Base-by-base conservation (phyloP, 2,888 invertebrate genomes). In the Dioctria rufipes region DNA sequence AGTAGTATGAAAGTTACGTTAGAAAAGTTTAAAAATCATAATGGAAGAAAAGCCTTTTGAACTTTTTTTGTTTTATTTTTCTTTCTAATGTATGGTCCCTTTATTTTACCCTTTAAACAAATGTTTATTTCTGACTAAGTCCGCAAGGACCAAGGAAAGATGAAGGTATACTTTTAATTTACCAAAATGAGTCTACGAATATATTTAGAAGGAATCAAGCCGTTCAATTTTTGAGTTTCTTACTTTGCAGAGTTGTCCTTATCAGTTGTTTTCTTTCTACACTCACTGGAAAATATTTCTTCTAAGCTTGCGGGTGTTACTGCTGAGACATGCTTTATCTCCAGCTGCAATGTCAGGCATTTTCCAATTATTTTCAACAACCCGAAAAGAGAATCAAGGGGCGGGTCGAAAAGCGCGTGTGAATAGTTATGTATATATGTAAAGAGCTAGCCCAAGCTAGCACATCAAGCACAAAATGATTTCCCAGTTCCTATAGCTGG, bases 241-340 rank as follows among this genome's bases (percentile, higher is more conserved):
- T 13, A 67, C 43, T 25, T 51, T 40, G 71, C 11, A 54, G 49
- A n/a, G 40, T 42, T 54, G 63, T 60, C 67, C 81, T 82, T 82
- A 82, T 82, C 82, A 80, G 63, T 43, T 75, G 78, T 82, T 80
- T 82, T 51, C 78, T 80, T 61, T 46, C 82, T 75, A 82, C 80
- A 82, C 82, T 80, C 80, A 66, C 65, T 78, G 73, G 42, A 58
- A 77, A 42, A 80, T 75, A 46, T 75, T 81, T 67, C 69, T 80
- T 79, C 69, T 51, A 69, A 80, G 81, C 77, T 67, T 49, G 78
- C 46, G 78, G 78, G 54, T 77, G 75, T 81, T 78, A 77, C 51
- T 81, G 80, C 81, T 81, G 81, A 81, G 80, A 81, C 83, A 83
- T 83, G 83, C 83, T 83, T 83, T 83, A 83, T 83, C 83, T 83